Percentiles rank a stretch among this genome's conserved stretches.
Conservation (phyloP, 2,797 vertebrate genomes). For the Delichon dasypus region DNA sequence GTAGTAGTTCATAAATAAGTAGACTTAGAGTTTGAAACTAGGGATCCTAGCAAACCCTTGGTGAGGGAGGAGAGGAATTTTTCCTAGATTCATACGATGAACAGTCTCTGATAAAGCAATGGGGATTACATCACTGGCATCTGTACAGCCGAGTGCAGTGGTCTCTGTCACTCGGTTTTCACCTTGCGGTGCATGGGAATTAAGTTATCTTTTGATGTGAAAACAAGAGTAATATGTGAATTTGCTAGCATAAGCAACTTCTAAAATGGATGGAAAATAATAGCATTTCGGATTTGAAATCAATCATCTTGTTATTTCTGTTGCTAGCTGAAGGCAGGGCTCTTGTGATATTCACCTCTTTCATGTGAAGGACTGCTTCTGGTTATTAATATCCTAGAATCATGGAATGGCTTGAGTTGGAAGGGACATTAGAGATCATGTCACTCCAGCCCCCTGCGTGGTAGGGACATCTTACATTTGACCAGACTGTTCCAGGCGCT, state of each 20-base stretch:
- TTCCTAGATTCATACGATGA: background rate
- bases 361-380: background rate
- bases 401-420: background rate
- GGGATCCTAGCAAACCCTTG: background rate
- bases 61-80: background rate
- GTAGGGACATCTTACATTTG: too few relatives aligned
- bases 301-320: background rate
- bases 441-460: background rate
- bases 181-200: background rate
- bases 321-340: background rate
- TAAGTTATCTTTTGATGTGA: background rate
- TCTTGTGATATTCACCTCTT: background rate
- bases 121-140: background rate
- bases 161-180: background rate
- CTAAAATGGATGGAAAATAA: background rate
- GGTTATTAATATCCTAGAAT: background rate
- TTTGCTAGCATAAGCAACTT: background rate
- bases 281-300: background rate
- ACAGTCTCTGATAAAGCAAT: background rate
- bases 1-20: background rate
- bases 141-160: accelerated
- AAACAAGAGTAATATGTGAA: background rate
- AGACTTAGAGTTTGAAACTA: background rate
- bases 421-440: background rate
- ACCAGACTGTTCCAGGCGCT: background rate